phyloP scores from a whole-genome alignment of 2,113 vertebrate genomes.

The Thamnaconus septentrionalis region DNA sequence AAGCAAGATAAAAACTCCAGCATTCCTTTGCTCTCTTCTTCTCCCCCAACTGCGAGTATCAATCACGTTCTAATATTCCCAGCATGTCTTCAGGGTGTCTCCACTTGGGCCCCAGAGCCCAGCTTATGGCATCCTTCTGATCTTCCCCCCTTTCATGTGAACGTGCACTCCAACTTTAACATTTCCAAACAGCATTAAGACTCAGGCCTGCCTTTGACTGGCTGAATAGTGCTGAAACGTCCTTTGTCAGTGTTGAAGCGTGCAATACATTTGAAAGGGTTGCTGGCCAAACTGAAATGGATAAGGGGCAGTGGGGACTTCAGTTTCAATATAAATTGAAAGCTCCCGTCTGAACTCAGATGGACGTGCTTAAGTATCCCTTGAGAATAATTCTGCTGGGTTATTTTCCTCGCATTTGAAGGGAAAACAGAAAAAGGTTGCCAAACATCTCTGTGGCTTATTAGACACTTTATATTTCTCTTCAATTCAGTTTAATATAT shows the following conservation, averaged over 20 bases:
- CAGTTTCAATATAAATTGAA: neutral
- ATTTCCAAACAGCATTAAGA: slow-evolving; percentile 59
- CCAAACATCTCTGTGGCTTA: too few relatives aligned
- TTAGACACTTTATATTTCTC: too few relatives aligned
- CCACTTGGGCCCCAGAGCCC: slow-evolving; percentile 55
- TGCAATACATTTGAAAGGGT: slow-evolving; percentile 24
- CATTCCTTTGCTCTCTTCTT: slow-evolving; percentile 42
- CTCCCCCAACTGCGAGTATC: slow-evolving; percentile 63
- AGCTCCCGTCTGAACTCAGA: neutral
- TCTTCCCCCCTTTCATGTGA: slow-evolving; percentile 66
- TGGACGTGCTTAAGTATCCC: neutral
- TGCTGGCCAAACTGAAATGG: slow-evolving; percentile 14
- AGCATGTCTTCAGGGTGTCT: slow-evolving; percentile 64
- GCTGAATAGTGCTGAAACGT: slow-evolving; percentile 14
- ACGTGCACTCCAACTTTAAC: slow-evolving; percentile 48
- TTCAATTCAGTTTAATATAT: too few relatives aligned
- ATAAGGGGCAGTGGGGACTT: neutral
- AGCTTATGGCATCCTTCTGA: slow-evolving; percentile 67
- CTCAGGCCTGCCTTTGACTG: slow-evolving; percentile 39
- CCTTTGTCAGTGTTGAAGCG: slow-evolving; percentile 31
- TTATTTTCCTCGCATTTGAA: too few relatives aligned
- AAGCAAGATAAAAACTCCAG: slow-evolving; percentile 53
- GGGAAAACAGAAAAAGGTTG: too few relatives aligned
- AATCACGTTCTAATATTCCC: slow-evolving; percentile 68
- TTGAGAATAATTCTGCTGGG: too few relatives aligned